phyloP scores from a whole-genome alignment of 2,113 vertebrate species.

The Clupea harengus region DNA sequence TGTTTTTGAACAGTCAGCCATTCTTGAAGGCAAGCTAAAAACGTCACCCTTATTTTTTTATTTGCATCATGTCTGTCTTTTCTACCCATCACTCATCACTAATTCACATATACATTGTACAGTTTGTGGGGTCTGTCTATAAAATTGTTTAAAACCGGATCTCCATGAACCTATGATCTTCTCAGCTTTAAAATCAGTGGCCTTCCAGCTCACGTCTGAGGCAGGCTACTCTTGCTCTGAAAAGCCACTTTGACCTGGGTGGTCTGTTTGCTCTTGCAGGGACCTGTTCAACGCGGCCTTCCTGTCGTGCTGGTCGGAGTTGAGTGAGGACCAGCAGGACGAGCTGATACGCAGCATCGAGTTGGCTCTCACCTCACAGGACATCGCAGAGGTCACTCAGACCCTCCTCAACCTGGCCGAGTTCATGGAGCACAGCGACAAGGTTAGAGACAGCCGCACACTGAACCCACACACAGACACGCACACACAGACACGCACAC shows the following conservation, averaged over 20 bases:
- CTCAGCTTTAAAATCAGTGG: not conserved
- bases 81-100: too few species aligned
- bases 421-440: conserved; percentile 99
- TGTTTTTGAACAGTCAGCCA: not conserved
- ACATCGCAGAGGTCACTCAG: conserved; percentile 97
- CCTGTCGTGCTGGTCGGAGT: conserved; percentile 97
- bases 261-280: conserved; percentile 61
- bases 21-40: not conserved
- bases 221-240: not conserved
- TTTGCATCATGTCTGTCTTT: not conserved
- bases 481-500: not conserved
- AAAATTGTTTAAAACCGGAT: not conserved
- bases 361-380: conserved; percentile 92
- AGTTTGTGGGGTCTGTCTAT: not conserved
- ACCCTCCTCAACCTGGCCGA: conserved; percentile 96
- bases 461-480: not conserved
- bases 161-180: not conserved
- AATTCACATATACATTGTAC: not conserved
- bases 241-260: not conserved
- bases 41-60: not conserved
- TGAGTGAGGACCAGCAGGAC: conserved; percentile 97
- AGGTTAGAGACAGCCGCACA: conserved; percentile 69
- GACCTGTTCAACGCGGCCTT: conserved; percentile 98
- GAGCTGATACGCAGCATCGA: conserved; percentile 97
- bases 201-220: not conserved